These are phyloP conservation scores for Samia ricini DNA, from an alignment of 1,140 invertebrate species.

Conservation along the genomic window DNA sequence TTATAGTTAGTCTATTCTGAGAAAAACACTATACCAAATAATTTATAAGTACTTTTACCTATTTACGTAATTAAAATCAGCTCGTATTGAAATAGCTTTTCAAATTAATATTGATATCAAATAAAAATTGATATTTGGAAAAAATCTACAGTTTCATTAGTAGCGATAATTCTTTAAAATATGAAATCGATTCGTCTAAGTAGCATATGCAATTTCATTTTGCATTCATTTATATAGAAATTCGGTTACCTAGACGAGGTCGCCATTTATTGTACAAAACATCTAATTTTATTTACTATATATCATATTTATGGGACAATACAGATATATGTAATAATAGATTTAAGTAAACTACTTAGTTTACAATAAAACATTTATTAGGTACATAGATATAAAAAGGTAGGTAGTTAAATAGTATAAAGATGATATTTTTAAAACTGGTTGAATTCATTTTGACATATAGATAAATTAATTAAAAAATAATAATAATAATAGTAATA, in stretches of 20 bases:
- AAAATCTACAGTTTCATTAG: background rate
- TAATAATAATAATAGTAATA: conserved; percentile 23
- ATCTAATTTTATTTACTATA: conserved; percentile 56
- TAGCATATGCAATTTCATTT: conserved; percentile 31
- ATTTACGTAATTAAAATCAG: conserved; percentile 11
- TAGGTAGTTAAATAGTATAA: conserved; percentile 56
- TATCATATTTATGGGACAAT: conserved; percentile 60
- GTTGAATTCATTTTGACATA: conserved; percentile 39
- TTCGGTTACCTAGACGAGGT: conserved; percentile 76
- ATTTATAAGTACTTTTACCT: conserved; percentile 42
- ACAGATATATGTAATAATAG: conserved; percentile 68
- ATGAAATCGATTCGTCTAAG: conserved; percentile 28
- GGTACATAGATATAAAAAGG: conserved; percentile 70
- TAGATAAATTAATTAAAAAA: conserved; percentile 22
- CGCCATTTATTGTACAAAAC: conserved; percentile 73
- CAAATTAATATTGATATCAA: conserved; percentile 22
- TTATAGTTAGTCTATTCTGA: conserved; percentile 16
- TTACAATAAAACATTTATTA: conserved; percentile 75
- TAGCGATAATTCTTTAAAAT: background rate
- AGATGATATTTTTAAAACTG: conserved; percentile 58
- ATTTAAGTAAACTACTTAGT: conserved; percentile 66
- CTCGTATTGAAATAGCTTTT: conserved; percentile 21
- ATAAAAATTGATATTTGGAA: background rate
- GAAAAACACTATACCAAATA: conserved; percentile 8
- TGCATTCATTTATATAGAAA: conserved; percentile 61